Evolutionary conservation across 2,888 invertebrate genomes (phyloP).

Genomic region (Philereme vetulata): DNA sequence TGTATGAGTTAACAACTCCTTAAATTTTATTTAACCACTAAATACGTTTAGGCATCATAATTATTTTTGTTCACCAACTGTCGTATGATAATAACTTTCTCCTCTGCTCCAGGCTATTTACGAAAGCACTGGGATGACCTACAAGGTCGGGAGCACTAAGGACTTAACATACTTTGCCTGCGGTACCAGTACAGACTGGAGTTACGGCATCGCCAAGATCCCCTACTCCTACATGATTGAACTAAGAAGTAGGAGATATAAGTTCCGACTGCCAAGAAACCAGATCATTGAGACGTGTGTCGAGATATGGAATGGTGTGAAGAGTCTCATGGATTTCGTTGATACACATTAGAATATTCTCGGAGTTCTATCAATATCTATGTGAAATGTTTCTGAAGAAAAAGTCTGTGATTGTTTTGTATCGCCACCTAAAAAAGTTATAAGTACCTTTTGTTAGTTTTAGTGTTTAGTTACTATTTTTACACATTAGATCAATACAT

Average conservation of each 20-base stretch:
- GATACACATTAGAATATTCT: slow-evolving; percentile 48
- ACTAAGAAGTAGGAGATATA: slow-evolving; percentile 64
- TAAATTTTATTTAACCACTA: too few relatives aligned
- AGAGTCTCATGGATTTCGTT: slow-evolving; percentile 66
- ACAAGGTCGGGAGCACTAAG: slow-evolving; percentile 74
- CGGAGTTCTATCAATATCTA: background rate
- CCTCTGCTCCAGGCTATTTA: slow-evolving; percentile 64
- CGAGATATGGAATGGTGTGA: slow-evolving; percentile 67
- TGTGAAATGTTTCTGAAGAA: background rate
- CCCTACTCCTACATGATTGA: slow-evolving; percentile 77
- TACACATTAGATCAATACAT: slow-evolving; percentile 21
- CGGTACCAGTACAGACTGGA: slow-evolving; percentile 77
- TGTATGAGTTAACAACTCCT: too few relatives aligned
- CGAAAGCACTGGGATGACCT: slow-evolving; percentile 64
- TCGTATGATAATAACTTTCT: too few relatives aligned
- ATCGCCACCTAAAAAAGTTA: background rate
- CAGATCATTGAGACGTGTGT: slow-evolving; percentile 67
- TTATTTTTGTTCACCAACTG: too few relatives aligned
- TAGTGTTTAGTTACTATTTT: background rate
- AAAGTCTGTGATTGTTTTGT: slow-evolving; percentile 2
- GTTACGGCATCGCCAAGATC: slow-evolving; percentile 71
- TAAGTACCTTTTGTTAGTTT: too few relatives aligned
- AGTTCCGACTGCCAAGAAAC: slow-evolving; percentile 66
- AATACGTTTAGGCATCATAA: too few relatives aligned
- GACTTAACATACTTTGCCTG: slow-evolving; percentile 75